Evolutionary conservation across 2,888 invertebrate species (phyloP).

Genomic region (Mythimna vitellina): DNA sequence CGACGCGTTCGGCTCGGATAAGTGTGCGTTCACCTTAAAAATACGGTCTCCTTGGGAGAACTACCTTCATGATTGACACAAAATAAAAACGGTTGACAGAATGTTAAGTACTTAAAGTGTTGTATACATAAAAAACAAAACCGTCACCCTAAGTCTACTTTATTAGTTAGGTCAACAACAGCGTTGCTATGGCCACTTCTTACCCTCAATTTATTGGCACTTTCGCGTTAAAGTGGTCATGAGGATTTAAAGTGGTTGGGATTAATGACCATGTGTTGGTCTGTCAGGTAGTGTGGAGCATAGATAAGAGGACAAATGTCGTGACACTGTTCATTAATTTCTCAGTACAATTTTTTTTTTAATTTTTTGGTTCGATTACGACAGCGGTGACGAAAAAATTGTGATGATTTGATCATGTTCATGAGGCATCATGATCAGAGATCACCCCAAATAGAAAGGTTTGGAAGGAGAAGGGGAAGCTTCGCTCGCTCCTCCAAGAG

Average conservation of each 20-base stretch:
- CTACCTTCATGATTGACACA: neutral
- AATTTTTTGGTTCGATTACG: too few species aligned
- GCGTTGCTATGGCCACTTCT: neutral
- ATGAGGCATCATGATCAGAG: too few species aligned
- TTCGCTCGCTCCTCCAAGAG: too few species aligned
- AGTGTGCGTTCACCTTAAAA: neutral
- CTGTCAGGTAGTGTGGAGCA: neutral
- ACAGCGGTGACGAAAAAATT: too few species aligned
- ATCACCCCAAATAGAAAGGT: too few species aligned
- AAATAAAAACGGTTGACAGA: constrained; percentile 10
- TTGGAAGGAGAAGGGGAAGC: too few species aligned
- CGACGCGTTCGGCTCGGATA: too few species aligned
- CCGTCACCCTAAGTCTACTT: constrained; percentile 1
- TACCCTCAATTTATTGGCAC: neutral
- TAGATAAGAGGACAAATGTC: too few species aligned
- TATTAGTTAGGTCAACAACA: neutral
- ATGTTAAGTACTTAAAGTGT: constrained; percentile 27
- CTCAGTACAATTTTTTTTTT: too few species aligned
- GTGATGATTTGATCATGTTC: too few species aligned
- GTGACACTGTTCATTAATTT: too few species aligned
- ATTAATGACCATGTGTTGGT: neutral
- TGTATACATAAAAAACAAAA: constrained; percentile 11
- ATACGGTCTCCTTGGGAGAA: neutral
- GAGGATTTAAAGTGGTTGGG: neutral
- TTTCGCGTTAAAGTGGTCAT: neutral